Evolutionary conservation across 2,888 invertebrate species (phyloP).

Genomic region (Cantharis rufa): DNA sequence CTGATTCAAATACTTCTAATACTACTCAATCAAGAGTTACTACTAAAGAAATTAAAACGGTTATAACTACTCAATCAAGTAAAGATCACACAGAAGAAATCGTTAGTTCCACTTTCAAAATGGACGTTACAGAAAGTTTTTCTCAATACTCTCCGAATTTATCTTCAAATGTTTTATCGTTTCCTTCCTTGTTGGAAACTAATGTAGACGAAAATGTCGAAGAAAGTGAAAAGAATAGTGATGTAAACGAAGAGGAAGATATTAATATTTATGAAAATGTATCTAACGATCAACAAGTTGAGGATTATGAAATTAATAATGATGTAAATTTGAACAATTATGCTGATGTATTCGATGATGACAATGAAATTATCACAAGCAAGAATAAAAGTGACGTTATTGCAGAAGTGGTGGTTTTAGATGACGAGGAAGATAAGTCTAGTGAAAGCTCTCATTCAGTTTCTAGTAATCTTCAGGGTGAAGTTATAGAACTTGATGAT

Average conservation of each 20-base stretch:
- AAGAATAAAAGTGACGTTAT: not conserved
- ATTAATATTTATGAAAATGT: constrained; percentile 3
- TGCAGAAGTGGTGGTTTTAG: not conserved
- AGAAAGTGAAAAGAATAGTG: not conserved
- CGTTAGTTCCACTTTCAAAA: not conserved
- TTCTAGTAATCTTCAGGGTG: not conserved
- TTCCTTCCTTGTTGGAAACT: not conserved
- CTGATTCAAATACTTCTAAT: not conserved
- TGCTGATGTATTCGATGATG: constrained; percentile 4
- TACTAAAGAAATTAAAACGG: not conserved
- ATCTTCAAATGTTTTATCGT: not conserved
- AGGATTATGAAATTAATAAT: not conserved
- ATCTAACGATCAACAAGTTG: not conserved
- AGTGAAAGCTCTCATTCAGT: not conserved
- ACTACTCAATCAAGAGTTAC: not conserved
- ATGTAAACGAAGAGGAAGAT: not conserved
- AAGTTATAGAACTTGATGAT: not conserved
- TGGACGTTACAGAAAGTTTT: not conserved
- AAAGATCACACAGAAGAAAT: not conserved
- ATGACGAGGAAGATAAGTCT: not conserved
- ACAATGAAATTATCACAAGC: constrained; percentile 2
- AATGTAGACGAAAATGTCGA: not conserved
- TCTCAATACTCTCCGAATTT: not conserved
- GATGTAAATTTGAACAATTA: not conserved
- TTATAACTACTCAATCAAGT: not conserved